Base-by-base conservation (phyloP, 2,113 vertebrate genomes). In the Cinclus mexicanus region DNA sequence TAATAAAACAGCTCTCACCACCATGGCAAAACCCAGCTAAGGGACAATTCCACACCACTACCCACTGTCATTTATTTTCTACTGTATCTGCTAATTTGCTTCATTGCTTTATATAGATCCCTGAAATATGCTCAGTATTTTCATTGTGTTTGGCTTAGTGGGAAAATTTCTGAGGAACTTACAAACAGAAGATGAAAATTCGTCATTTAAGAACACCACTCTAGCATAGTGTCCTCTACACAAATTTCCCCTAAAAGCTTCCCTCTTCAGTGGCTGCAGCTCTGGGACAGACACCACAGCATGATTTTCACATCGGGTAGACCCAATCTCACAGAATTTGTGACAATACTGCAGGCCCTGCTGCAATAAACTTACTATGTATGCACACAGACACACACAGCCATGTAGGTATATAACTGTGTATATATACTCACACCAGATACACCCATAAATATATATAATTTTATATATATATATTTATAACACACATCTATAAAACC, bases 251-350 rank as follows among this genome's bases (percentile, higher is more conserved):
- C 33, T 25, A 28, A 31, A 55, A 77, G n/a, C 33, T 68, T 77
- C 69, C 44, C n/a, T 42, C 39, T 35, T 82, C 33, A 8, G 47
- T 28, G 25, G 12, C 3, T 81, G 33, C 37, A n/a, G 35, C 25
- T 60, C 83, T 63, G 24, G 60, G 52, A 47, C 10, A 71, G 80
- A 59, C 22, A 41, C 1, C 3, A 18, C 0, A 64, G 21, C 7
- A 3, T 7, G 46, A 64, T 35, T 49, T 83, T 33, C 1, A 0
- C 55, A 24, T 10, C 0, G 0, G 33, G 23, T 2, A 85, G 56
- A 57, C 14, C 33, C 21, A 12, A 9, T 93, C 11, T 15, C 37
- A 87, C 35, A 49, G 65, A 44, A 47, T 37, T 39, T 65, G 47
- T 41, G 68, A 33, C 0, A 5, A 9, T 24, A 22, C 35, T 55